These are phyloP conservation scores for Cistogaster globosa DNA, from an alignment of 2,888 invertebrate species.

Conservation along the genomic window DNA sequence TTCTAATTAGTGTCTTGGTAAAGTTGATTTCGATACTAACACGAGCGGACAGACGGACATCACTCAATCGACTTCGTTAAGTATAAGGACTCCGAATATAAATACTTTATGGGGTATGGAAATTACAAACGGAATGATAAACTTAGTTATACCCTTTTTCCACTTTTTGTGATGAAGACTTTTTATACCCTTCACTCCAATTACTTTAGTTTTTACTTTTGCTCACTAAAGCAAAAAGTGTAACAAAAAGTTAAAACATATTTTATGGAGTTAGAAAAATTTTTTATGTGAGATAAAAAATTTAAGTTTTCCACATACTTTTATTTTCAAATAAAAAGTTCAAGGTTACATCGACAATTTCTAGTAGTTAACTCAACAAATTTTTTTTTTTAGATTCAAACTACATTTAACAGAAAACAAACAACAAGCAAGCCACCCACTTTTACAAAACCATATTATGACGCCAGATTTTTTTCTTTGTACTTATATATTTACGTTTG, in stretches of 20 bases:
- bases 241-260: neutral
- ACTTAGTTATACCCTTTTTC: too few species aligned
- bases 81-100: too few species aligned
- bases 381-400: conserved; percentile 42
- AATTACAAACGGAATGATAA: too few species aligned
- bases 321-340: conserved; percentile 29
- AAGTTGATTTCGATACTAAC: too few species aligned
- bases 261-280: neutral
- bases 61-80: too few species aligned
- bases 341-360: conserved; percentile 57
- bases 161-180: too few species aligned
- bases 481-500: neutral
- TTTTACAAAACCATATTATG: conserved; percentile 41
- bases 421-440: conserved; percentile 52
- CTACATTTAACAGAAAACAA: conserved; percentile 40
- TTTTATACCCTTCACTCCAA: too few species aligned
- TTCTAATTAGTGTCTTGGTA: too few species aligned
- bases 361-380: conserved; percentile 26
- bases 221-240: neutral
- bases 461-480: conserved; percentile 31
- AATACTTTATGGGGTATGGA: too few species aligned
- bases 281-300: neutral
- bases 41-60: too few species aligned
- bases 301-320: conserved; percentile 2
- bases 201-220: too few species aligned